A percentile compares a stretch with the other conserved stretches of the same genome.
Conservation (phyloP, 2,113 vertebrate species). For the Chaetura pelagica region DNA sequence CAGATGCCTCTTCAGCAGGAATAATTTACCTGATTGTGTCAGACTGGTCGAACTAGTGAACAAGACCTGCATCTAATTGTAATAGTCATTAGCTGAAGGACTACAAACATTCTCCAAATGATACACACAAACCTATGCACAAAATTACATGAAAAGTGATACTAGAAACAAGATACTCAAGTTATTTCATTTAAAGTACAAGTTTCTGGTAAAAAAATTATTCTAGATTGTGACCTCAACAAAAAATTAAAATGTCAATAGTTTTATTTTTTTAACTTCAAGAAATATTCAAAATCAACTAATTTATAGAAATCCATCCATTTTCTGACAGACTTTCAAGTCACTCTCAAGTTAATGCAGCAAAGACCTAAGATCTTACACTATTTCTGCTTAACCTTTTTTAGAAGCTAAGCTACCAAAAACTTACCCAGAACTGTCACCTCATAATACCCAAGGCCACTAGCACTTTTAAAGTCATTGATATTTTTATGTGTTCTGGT, state of each 20-base stretch:
- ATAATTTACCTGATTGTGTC: neutral
- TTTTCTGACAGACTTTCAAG: neutral
- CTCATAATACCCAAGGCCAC: conserved; percentile 81
- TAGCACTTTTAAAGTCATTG: conserved; percentile 51
- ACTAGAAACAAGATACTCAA: neutral
- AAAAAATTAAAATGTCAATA: neutral
- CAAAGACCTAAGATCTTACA: neutral
- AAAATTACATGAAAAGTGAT: neutral
- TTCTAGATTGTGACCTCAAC: neutral
- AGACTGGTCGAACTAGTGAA: neutral
- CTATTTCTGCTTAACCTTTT: neutral
- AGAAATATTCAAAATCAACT: neutral
- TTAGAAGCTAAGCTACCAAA: neutral
- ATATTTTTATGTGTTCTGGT: neutral
- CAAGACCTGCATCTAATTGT: neutral
- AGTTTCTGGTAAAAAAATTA: neutral
- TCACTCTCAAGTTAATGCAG: neutral
- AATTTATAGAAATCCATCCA: neutral
- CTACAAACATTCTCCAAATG: neutral
- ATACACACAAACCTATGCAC: neutral
- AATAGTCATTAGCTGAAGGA: neutral
- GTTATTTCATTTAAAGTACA: neutral
- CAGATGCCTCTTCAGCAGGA: neutral
- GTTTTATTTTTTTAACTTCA: neutral
- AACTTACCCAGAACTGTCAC: conserved; percentile 87